These are phyloP conservation scores for Meleagris gallopavo DNA, from an alignment of 2,113 vertebrate genomes.

Conservation along the genomic window DNA sequence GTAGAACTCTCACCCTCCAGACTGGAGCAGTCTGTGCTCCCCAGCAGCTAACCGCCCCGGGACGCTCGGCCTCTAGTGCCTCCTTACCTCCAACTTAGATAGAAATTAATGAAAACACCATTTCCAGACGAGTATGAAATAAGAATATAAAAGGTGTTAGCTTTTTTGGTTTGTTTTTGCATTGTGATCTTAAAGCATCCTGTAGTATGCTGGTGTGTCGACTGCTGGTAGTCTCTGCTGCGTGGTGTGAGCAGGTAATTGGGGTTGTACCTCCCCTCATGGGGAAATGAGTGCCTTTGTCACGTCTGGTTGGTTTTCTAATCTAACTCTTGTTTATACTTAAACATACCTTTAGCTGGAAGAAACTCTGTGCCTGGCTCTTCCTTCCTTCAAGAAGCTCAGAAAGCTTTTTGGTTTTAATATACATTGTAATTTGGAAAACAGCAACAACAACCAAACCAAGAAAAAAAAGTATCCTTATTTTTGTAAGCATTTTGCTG, in stretches of 20 bases:
- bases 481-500: not conserved
- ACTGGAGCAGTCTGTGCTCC: not conserved
- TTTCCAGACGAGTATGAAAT: not conserved
- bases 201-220: rapidly evolving
- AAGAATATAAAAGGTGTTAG: not conserved
- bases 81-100: not conserved
- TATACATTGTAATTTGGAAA: not conserved
- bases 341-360: not conserved
- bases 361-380: not conserved
- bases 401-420: constrained; percentile 15
- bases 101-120: not conserved
- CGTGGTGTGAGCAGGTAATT: not conserved
- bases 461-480: constrained; percentile 10
- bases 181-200: not conserved
- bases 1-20: not conserved
- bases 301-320: not conserved
- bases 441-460: not conserved
- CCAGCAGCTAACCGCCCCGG: not conserved
- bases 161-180: not conserved
- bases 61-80: not conserved
- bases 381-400: not conserved
- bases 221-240: not conserved
- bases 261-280: not conserved
- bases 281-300: not conserved
- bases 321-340: not conserved